These are phyloP conservation scores for Eclectus roratus DNA, from an alignment of 2,113 vertebrate species.

Conservation along the genomic window DNA sequence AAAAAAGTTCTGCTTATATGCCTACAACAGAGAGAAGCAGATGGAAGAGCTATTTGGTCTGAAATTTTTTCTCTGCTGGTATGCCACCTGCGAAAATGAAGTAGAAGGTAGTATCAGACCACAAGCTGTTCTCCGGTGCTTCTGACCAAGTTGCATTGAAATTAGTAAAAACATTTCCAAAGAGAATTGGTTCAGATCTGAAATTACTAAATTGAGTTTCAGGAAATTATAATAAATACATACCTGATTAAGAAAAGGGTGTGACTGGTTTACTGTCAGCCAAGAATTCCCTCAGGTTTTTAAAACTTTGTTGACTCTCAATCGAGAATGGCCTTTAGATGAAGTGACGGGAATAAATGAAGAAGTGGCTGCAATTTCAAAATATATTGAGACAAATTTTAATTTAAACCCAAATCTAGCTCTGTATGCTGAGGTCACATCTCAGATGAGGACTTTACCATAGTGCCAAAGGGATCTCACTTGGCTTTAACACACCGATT, in stretches of 20 bases:
- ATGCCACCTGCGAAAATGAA: not conserved
- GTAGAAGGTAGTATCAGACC: not conserved
- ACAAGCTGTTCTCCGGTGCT: not conserved
- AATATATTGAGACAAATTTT: not conserved
- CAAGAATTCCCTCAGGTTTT: not conserved
- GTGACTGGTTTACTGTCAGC: not conserved
- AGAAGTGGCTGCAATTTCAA: not conserved
- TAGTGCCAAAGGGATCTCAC: not conserved
- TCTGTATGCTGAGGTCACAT: not conserved
- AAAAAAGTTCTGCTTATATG: slow-evolving; percentile 18
- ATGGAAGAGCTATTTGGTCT: slow-evolving; percentile 32
- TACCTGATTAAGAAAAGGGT: not conserved
- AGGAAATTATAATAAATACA: not conserved
- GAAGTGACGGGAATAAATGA: not conserved
- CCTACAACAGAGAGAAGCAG: slow-evolving; percentile 20
- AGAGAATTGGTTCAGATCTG: not conserved
- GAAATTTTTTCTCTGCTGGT: not conserved
- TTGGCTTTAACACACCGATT: not conserved
- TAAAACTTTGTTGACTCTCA: not conserved
- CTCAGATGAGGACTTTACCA: not conserved
- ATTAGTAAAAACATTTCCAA: not conserved
- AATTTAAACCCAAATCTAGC: not conserved
- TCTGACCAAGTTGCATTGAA: not conserved
- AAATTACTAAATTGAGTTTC: not conserved
- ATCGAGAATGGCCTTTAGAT: not conserved